phyloP scores from a whole-genome alignment of 2,113 vertebrate species.

The Onychostruthus taczanowskii region DNA sequence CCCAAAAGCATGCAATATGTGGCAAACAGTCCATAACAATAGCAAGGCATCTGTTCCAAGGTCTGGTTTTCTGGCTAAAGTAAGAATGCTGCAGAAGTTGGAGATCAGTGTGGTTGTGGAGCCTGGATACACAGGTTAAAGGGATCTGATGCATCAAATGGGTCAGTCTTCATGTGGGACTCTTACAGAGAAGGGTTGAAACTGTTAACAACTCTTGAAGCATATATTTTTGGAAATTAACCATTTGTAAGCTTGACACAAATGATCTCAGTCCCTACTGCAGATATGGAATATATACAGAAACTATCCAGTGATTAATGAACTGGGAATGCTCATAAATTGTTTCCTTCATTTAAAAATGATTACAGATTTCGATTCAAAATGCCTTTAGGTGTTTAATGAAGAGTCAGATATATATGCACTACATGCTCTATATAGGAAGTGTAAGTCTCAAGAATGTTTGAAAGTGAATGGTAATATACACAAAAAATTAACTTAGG shows the following conservation, averaged over 20 bases:
- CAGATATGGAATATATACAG: not conserved
- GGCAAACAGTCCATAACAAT: not conserved
- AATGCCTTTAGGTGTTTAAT: not conserved
- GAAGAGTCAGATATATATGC: not conserved
- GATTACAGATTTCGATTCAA: conserved; percentile 1
- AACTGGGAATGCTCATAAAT: not conserved
- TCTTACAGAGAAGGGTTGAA: conserved; percentile 13
- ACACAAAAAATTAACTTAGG: not conserved
- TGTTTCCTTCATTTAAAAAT: not conserved
- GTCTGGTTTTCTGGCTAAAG: not conserved
- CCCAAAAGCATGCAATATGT: not conserved
- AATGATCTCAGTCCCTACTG: not conserved
- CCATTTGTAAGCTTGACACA: not conserved
- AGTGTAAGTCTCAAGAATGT: not conserved
- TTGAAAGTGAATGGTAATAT: not conserved
- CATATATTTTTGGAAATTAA: conserved; percentile 19
- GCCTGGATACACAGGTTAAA: conserved; percentile 48
- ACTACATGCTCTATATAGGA: not conserved
- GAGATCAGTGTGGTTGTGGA: conserved; percentile 22
- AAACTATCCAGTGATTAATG: not conserved
- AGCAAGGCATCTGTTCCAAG: not conserved
- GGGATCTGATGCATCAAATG: conserved; percentile 38
- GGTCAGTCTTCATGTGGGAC: conserved; percentile 37
- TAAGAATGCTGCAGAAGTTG: conserved; percentile 21
- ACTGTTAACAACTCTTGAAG: not conserved